Evolutionary conservation across 2,888 invertebrate genomes (phyloP).

Genomic region (Acleris emargana): DNA sequence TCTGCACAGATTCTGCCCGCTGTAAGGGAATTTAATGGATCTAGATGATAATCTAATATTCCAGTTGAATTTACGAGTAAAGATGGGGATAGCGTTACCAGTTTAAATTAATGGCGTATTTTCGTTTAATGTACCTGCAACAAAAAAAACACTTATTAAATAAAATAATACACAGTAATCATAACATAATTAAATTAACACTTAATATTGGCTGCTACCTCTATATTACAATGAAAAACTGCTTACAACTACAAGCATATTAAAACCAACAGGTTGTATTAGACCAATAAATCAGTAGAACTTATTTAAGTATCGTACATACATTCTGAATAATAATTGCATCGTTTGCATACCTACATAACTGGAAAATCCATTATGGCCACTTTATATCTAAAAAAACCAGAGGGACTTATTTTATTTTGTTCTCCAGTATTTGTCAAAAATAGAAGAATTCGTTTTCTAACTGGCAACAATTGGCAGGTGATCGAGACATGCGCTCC

Average conservation of each 20-base stretch:
- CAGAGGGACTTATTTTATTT: not conserved
- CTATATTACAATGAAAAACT: too few species aligned
- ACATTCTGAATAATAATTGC: too few species aligned
- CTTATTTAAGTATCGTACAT: too few species aligned
- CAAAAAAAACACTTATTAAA: conserved; percentile 15
- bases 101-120: not conserved
- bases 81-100: conserved; percentile 27
- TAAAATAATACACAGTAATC: too few species aligned
- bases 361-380: too few species aligned
- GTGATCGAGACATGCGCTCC: not conserved
- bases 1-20: conserved; percentile 61
- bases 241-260: too few species aligned
- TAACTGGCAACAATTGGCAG: conserved; percentile 3
- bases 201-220: too few species aligned
- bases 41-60: conserved; percentile 34
- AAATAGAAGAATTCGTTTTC: conserved; percentile 2
- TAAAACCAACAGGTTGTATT: too few species aligned
- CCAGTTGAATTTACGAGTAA: conserved; percentile 22
- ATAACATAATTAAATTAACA: too few species aligned
- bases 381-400: not conserved
- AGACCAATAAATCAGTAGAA: too few species aligned
- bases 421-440: not conserved
- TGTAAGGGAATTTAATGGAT: conserved; percentile 37
- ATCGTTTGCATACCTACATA: too few species aligned
- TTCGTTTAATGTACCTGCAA: conserved; percentile 39